A percentile compares a stretch with the other conserved stretches of the same genome.
These are phyloP conservation scores for Coregonus ussuriensis DNA, from an alignment of 2,797 vertebrate genomes.

Conservation along the genomic window DNA sequence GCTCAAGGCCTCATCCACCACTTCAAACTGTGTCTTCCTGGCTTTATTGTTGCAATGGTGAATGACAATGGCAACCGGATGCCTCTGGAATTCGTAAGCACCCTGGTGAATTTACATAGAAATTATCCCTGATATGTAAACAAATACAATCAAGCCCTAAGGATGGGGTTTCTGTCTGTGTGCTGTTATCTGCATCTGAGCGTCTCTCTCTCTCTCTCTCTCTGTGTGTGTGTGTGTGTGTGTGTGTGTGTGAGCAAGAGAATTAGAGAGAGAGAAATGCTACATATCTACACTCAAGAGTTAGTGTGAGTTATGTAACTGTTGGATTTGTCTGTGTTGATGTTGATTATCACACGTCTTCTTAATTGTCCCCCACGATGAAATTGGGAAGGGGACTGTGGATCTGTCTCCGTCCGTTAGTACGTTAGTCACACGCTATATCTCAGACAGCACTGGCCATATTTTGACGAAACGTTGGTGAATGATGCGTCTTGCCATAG, in stretches of 20 bases:
- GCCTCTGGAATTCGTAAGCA: constrained; percentile 14
- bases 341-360: neutral
- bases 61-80: constrained; percentile 47
- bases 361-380: neutral
- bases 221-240: neutral
- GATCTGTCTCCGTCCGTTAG: too few relatives aligned
- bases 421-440: too few relatives aligned
- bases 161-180: constrained; percentile 30
- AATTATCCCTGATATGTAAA: constrained; percentile 49
- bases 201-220: too few relatives aligned
- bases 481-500: too few relatives aligned
- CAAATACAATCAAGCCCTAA: constrained; percentile 41
- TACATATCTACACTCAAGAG: neutral
- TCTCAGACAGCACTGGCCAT: too few relatives aligned
- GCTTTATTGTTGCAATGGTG: constrained; percentile 40
- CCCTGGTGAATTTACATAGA: constrained; percentile 61
- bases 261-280: neutral
- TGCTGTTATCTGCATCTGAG: neutral
- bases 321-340: constrained; percentile 5
- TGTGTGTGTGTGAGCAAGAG: too few relatives aligned
- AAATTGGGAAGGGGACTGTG: too few relatives aligned
- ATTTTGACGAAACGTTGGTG: too few relatives aligned
- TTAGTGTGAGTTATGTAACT: neutral
- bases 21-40: constrained; percentile 48
- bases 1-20: constrained; percentile 54